Base-by-base conservation (phyloP, 2,113 vertebrate genomes). In the Salvator merianae region DNA sequence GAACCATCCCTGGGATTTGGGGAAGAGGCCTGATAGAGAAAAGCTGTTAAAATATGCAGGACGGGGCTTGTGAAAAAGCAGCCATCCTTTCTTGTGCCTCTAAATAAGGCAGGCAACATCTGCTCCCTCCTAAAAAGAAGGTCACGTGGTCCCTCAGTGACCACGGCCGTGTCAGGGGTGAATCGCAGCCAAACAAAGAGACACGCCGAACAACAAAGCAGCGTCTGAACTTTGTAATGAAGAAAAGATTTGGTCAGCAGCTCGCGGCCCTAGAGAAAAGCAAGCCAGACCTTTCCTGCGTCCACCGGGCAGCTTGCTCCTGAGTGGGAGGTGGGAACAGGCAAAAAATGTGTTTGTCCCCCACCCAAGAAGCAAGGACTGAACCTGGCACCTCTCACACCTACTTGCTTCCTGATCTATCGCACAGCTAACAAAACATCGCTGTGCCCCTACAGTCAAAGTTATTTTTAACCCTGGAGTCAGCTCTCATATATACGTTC, bases 91-190 rank as follows among this genome's bases (percentile, higher is more conserved):
- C 18, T 43, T 76, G n/a, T 43, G 65, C 71, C 59, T 88, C 75
- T 55, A 38, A 84, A 3, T 59, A 85, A 47, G 36, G 28, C 20
- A 40, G 43, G 71, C 62, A 90, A 87, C 79, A 88, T 71, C 86
- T 88, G 92, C 86, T 76, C 92, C 88, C 66, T 83, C 82, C 13
- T 32, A 50, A 82, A 77, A 81, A 82, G 89, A 83, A 3, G 84
- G 83, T 93, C 95, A 93, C 85, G 85, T 86, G 75, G 90, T 63
- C 69, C 63, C 24, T 63, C 72, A 82, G 84, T 77, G 65, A 84
- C 53, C 78, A 82, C 4, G 47, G 88, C 10, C 63, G 50, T 87
- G 71, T 32, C 59, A 63, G 85, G 63, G 63, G 16, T 34, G 75
- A 91, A 73, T 79, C 38, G 59, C 69, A 55, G 69, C 50, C 34